Base-by-base conservation (phyloP, 2,113 vertebrate species). In the Aix galericulata region DNA sequence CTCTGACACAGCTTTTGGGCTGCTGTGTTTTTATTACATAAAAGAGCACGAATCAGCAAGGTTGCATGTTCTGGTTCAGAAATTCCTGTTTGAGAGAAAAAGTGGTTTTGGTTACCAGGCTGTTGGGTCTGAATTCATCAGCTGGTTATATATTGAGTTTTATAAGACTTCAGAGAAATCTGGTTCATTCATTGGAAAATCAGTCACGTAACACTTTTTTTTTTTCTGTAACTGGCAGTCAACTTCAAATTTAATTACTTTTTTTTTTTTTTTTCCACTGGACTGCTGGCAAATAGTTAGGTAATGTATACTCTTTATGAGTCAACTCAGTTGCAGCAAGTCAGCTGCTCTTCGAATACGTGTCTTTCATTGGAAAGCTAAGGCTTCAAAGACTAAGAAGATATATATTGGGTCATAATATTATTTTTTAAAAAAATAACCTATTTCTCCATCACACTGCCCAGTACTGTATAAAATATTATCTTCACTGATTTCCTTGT, bases 261-360 rank as follows among this genome's bases (percentile, higher is more conserved):
- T 71, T 89, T 63, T 93, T 93, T 89, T 83, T 9, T 71, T 89
- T 67, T 93, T 87, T 83, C 11, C 50, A 4, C 15, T 21, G 71
- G 77, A 55, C 27, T 87, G 31, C 71, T 94, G 81, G 53, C 44
- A 87, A 36, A 71, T 16, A 18, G 36, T 22, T 50, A 34, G 40
- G 53, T 40, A 62, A 53, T 13, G 9, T 69, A 55, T 40, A 26
- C 31, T 53, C 26, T 69, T 88, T 71, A 27, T 56, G 74, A 77
- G 59, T 69, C 71, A 66, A 25, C 21, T 53, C 32, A 1, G 22
- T 4, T 38, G 21, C 59, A 40, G 44, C 31, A 86, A 83, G 60
- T 74, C 60, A 83, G 29, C 16, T 60, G 48, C 69, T 56, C 15
- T 52, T 59, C 29, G 12, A 7, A 9, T 0, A 1, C 29, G 2